Conservation (phyloP, 2,888 invertebrate species). For the Rhopalosiphum nymphaeae region DNA sequence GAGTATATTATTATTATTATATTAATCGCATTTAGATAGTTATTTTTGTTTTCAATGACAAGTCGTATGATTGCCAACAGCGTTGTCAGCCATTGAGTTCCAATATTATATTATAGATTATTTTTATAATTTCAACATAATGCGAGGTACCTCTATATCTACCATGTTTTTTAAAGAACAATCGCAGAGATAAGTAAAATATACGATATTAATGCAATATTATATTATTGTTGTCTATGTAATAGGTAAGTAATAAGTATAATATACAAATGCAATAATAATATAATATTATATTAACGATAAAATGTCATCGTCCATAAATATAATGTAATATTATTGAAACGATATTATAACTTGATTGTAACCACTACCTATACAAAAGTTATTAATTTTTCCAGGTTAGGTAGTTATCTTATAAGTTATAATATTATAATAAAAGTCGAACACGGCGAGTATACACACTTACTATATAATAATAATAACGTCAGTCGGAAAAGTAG, state of each 20-base stretch:
- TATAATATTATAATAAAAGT: not conserved
- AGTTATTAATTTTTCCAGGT: not conserved
- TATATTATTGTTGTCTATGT: not conserved
- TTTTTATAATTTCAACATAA: not conserved
- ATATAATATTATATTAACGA: not conserved
- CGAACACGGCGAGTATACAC: not conserved
- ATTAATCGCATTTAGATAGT: not conserved
- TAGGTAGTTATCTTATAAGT: not conserved
- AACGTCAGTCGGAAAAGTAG: too few relatives aligned
- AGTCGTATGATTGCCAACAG: not conserved
- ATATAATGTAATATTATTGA: not conserved
- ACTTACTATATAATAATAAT: not conserved
- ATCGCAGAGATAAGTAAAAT: not conserved
- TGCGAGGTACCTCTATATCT: not conserved
- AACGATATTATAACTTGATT: not conserved
- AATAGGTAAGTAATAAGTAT: not conserved
- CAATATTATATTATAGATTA: not conserved
- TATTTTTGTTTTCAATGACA: conserved; percentile 28
- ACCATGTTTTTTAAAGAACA: not conserved
- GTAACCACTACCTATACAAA: not conserved
- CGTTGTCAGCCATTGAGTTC: not conserved
- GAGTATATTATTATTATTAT: not conserved
- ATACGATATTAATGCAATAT: not conserved
- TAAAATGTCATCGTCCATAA: not conserved
- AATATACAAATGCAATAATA: not conserved